Evolutionary conservation across 2,113 vertebrate species (phyloP).

Genomic region (Osmerus eperlanus): DNA sequence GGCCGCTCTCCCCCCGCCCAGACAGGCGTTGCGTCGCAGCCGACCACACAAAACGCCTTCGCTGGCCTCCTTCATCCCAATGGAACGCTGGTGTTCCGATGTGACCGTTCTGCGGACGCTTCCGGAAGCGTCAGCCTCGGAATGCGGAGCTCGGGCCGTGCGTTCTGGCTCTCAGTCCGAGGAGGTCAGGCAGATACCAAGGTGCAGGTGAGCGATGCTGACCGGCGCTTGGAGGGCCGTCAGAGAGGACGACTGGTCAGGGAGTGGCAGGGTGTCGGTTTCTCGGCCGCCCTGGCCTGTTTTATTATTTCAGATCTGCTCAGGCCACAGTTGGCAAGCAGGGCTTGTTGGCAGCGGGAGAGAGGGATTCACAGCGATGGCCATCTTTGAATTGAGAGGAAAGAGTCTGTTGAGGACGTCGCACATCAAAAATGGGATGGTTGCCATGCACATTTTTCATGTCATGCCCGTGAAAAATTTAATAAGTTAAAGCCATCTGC

Average conservation of each 20-base stretch:
- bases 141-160: neutral
- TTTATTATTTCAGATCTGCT: conserved; percentile 32
- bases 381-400: conserved; percentile 45
- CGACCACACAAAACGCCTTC: neutral
- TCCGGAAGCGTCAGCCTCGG: neutral
- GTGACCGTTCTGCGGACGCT: neutral
- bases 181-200: conserved; percentile 22
- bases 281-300: conserved; percentile 8
- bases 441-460: conserved; percentile 51
- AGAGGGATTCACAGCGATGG: conserved; percentile 40
- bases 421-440: conserved; percentile 41
- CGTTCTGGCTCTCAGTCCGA: conserved; percentile 25
- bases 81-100: neutral
- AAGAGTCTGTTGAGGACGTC: conserved; percentile 29
- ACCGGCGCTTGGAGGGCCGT: conserved; percentile 10
- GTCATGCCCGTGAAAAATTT: conserved; percentile 56
- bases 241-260: conserved; percentile 1
- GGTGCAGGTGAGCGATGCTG: conserved; percentile 31
- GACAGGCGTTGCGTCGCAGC: neutral
- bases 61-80: neutral
- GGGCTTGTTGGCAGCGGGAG: conserved; percentile 31
- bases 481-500: conserved; percentile 64
- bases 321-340: conserved; percentile 42
- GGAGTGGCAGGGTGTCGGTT: conserved; percentile 11
- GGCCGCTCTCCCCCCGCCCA: neutral